Evolutionary conservation across 1,140 invertebrate genomes (phyloP).

Genomic region (Zaprionus kolodkinae): DNA sequence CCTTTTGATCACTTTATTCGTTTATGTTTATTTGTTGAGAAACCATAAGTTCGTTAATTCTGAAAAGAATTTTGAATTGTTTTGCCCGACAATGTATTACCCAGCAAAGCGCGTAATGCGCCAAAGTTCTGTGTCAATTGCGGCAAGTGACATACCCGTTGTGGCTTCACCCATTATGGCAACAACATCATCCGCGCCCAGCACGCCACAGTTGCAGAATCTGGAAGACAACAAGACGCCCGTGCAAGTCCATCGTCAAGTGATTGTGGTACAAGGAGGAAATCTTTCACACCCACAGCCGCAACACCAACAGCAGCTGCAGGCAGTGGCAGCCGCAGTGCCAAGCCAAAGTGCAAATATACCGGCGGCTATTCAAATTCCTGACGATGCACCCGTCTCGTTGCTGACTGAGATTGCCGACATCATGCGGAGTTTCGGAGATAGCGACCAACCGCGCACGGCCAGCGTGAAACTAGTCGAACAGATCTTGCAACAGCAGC

Average conservation of each 20-base stretch:
- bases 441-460: constrained; percentile 72
- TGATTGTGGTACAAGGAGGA: constrained; percentile 60
- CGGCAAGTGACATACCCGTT: constrained; percentile 37
- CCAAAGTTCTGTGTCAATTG: constrained; percentile 65
- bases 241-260: constrained; percentile 67
- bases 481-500: constrained; percentile 81
- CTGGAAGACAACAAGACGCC: constrained; percentile 64
- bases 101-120: constrained; percentile 68
- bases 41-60: neutral
- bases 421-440: constrained; percentile 83
- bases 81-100: constrained; percentile 53
- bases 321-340: neutral
- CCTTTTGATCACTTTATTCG: neutral
- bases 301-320: constrained; percentile 41
- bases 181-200: constrained; percentile 49
- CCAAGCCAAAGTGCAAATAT: constrained; percentile 17
- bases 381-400: constrained; percentile 69
- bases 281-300: constrained; percentile 47
- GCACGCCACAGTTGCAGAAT: constrained; percentile 58
- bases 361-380: constrained; percentile 26
- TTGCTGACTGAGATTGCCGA: constrained; percentile 79
- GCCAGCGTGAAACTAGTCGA: constrained; percentile 79
- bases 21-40: neutral
- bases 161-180: constrained; percentile 56
- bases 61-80: neutral